Base-by-base conservation (phyloP, 2,113 vertebrate genomes). In the Lates calcarifer region DNA sequence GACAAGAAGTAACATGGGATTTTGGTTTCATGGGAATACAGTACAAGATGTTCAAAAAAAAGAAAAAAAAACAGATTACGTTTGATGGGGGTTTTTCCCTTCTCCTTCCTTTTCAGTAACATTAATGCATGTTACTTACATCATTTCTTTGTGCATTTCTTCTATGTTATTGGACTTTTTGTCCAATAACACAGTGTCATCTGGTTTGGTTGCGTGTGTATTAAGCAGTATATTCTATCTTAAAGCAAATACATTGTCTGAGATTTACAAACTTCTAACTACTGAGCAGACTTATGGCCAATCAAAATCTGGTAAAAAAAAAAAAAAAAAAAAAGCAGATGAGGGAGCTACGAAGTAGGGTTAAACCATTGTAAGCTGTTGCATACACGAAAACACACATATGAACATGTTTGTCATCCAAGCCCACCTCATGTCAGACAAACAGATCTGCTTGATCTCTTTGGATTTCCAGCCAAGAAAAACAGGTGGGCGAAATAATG, bases 381-480 rank as follows among this genome's bases (percentile, higher is more conserved):
- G 35, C 10, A 72, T 22, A 79, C 70, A 79, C 33, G 28, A 65
- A 72, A 28, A 67, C 35, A 53, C 55, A 84, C 63, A 77, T 74
- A 81, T 57, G 76, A 56, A 45, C 31, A 35, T 39, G 56, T 17
- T 79, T 71, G 83, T 87, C 67, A 74, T 82, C 49, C 66, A 60
- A 66, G 53, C 65, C 35, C 53, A 41, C 39, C 26, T 77, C 72
- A 49, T 51, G 53, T 65, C 76, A 60, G 55, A 77, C 80, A 76
- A 80, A 79, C 68, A 67, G 45, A 84, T 86, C 60, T 26, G 61
- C 67, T 65, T 61, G 58, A 79, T 81, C 77, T 67, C 22, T 78
- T 29, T 55, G 24, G 45, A 70, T 83, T 77, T 77, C 20, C 28
- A 80, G 64, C 57, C 69, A 79, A 74, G 24, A 63, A 66, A 74